Evolutionary conservation across 2,888 invertebrate genomes (phyloP), one percentile per base, ranked within the genome.

Genomic region (Laspeyria flexula): DNA sequence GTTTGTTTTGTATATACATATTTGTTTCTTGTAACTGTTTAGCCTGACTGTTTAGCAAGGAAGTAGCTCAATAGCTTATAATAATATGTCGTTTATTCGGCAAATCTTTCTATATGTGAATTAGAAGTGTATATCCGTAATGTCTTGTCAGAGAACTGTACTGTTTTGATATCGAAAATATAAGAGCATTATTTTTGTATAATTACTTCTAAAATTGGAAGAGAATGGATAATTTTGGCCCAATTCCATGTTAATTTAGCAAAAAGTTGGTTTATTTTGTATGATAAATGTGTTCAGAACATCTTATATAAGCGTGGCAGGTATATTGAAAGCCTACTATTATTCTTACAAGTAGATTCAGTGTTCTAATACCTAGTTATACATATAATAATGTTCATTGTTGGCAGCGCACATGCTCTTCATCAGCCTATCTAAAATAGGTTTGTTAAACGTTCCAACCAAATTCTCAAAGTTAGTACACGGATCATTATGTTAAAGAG

Each of bases 11-110:
- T 37, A 21, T 9, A 23, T 18, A 16, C n/a, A n/a, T n/a, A n/a
- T n/a, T 25, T 45, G 21, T 39, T 11, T 33, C 6, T 12, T 15
- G 11, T 50, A 54, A 51, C 23, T 33, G 29, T 51, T 25, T 42
- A 29, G 29, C n/a, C 4, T 30, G 31, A 31, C 4, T 31, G 31
- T 4, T 12, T 30, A 21, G 23, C 27, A 13, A 0, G 30, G 16
- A 30, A 12, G n/a, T 3, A 35, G 29, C 9, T 11, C 34, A 25
- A 25, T 7, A 25, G 25, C 25, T 25, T 25, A 25, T 25, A 25
- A 33, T 46, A 38, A 38, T 33, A 30, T 39, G 16, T 16, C 33
- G 25, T 16, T 12, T 18, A 37, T 5, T 30, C 39, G 30, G 18
- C 33, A 25, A n/a, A 25, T 39, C 31, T 31, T 39, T 46, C 25